Evolutionary conservation across 2,888 invertebrate species (phyloP).

Genomic region (Agrochola circellaris): DNA sequence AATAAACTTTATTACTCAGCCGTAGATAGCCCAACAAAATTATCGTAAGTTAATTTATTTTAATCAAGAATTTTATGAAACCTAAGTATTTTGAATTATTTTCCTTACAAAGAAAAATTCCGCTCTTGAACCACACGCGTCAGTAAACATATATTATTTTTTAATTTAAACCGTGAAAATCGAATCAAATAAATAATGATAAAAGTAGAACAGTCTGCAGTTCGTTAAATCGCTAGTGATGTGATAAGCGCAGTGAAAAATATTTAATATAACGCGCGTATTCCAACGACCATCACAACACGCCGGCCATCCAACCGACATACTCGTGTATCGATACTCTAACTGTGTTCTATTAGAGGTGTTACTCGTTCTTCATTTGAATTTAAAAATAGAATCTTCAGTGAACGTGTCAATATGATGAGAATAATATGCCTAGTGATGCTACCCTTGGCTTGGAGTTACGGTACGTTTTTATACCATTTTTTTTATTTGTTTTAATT

Average conservation of each 20-base stretch:
- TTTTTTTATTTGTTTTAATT: neutral
- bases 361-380: conserved; percentile 62
- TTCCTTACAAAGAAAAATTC: neutral
- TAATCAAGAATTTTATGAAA: neutral
- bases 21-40: no score
- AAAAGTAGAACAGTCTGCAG: conserved; percentile 26
- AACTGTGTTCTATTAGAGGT: conserved; percentile 62
- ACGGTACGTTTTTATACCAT: conserved; percentile 54
- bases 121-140: neutral
- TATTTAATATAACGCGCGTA: conserved; percentile 75
- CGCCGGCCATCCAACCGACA: conserved; percentile 63
- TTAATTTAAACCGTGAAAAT: conserved; percentile 48
- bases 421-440: conserved; percentile 58
- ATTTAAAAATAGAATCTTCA: conserved; percentile 57
- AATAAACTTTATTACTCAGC: neutral
- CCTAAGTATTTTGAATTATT: neutral
- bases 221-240: conserved; percentile 44
- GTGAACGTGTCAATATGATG: conserved; percentile 61
- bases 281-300: conserved; percentile 68
- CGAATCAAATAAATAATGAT: conserved; percentile 32
- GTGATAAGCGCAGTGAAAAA: conserved; percentile 74
- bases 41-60: neutral
- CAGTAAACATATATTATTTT: conserved; percentile 14
- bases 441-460: conserved; percentile 76
- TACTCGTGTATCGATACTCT: conserved; percentile 69